These are phyloP conservation scores for Trichosurus vulpecula DNA, from an alignment of 2,797 vertebrate species.

Conservation along the genomic window DNA sequence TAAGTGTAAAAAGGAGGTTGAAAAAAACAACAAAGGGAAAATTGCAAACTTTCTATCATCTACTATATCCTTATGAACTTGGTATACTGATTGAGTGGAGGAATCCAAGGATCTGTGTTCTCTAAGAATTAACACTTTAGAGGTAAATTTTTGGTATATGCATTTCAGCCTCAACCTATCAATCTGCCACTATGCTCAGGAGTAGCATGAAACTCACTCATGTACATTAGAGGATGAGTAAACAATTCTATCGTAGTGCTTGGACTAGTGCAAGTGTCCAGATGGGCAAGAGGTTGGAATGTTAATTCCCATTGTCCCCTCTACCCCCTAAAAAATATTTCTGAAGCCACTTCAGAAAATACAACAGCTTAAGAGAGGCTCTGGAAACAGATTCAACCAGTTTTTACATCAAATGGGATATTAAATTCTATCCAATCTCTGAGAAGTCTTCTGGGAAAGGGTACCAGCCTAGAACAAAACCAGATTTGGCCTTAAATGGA, in stretches of 20 bases:
- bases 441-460: background rate
- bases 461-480: background rate
- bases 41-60: constrained; percentile 25
- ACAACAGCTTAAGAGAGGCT: background rate
- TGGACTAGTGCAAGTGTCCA: background rate
- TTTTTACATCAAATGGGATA: background rate
- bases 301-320: background rate
- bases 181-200: background rate
- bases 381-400: background rate
- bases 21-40: background rate
- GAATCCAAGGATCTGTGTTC: background rate
- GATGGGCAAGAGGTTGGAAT: background rate
- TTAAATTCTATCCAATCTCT: background rate
- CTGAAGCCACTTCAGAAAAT: background rate
- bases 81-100: constrained; percentile 44
- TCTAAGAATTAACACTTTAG: background rate
- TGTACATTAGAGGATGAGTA: background rate
- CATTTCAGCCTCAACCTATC: constrained; percentile 2
- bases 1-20: constrained; percentile 44
- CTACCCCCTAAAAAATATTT: background rate
- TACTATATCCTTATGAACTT: constrained; percentile 72
- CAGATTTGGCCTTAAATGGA: background rate
- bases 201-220: background rate
- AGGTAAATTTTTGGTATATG: background rate
- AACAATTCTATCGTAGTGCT: background rate